Conservation (phyloP, 2,113 vertebrate species). For the Antennarius striatus region DNA sequence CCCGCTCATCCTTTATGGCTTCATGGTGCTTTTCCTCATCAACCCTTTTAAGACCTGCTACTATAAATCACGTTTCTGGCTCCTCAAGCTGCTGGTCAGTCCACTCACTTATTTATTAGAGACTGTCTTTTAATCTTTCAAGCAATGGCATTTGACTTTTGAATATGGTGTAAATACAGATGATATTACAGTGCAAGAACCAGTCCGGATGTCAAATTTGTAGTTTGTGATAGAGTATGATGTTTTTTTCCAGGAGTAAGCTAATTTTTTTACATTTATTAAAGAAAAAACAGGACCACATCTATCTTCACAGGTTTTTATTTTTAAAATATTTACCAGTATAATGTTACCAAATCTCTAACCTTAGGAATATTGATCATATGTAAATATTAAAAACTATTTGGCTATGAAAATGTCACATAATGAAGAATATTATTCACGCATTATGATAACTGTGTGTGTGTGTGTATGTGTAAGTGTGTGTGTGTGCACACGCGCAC, state of each 20-base stretch:
- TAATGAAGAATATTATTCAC: neutral
- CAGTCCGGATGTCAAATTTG: neutral
- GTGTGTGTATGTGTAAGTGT: conserved; percentile 2
- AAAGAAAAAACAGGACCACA: too few species aligned
- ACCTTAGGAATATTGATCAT: too few species aligned
- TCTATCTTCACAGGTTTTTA: too few species aligned
- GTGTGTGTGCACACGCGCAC: conserved; percentile 24
- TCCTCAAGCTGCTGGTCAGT: conserved; percentile 96
- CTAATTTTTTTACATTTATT: too few species aligned
- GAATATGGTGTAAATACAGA: neutral
- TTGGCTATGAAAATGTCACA: too few species aligned
- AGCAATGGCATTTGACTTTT: neutral
- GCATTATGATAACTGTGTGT: neutral
- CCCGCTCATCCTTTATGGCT: conserved; percentile 93
- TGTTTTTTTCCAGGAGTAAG: neutral
- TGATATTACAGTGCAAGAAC: neutral
- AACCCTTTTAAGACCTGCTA: conserved; percentile 98
- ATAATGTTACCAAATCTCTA: too few species aligned
- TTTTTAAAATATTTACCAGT: neutral
- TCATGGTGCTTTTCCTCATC: conserved; percentile 97
- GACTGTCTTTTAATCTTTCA: neutral
- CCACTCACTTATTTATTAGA: neutral
- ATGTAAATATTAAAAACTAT: neutral
- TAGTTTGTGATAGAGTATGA: neutral
- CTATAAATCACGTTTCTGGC: conserved; percentile 99